These are phyloP conservation scores for Acanthiza pusilla DNA, from an alignment of 2,797 vertebrate species.

Conservation along the genomic window DNA sequence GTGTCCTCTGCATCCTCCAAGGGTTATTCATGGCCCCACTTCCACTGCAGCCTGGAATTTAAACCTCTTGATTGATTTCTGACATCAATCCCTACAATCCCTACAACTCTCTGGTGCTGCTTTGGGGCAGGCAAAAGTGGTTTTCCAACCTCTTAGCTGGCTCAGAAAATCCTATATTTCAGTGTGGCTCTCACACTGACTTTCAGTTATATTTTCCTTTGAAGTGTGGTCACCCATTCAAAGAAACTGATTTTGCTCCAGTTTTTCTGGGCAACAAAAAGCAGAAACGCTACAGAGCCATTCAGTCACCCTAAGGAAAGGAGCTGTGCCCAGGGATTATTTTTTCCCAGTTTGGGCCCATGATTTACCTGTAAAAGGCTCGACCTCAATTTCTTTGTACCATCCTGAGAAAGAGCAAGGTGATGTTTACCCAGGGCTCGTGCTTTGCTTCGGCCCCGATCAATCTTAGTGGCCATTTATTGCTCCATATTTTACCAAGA, in stretches of 20 bases:
- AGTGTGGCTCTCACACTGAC: background rate
- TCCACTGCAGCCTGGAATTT: background rate
- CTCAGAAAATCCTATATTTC: background rate
- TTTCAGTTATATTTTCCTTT: background rate
- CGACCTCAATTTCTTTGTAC: background rate
- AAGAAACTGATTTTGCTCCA: background rate
- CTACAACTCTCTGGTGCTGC: background rate
- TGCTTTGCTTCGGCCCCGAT: background rate
- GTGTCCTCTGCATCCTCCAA: background rate
- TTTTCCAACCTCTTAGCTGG: background rate
- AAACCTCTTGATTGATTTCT: background rate
- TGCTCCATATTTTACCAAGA: background rate
- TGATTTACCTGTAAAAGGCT: background rate
- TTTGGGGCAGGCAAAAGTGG: background rate
- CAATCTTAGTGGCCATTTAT: conserved; percentile 18
- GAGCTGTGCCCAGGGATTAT: background rate
- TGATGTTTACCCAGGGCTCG: background rate
- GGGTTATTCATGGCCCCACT: background rate
- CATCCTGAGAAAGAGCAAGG: background rate
- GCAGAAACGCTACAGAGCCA: background rate
- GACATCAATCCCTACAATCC: fast-evolving
- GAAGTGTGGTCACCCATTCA: background rate
- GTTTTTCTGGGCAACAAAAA: background rate
- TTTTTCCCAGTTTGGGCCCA: background rate
- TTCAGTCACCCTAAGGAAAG: background rate